phyloP scores from a whole-genome alignment of 1,140 invertebrate genomes.

The Drosophila pachea region DNA sequence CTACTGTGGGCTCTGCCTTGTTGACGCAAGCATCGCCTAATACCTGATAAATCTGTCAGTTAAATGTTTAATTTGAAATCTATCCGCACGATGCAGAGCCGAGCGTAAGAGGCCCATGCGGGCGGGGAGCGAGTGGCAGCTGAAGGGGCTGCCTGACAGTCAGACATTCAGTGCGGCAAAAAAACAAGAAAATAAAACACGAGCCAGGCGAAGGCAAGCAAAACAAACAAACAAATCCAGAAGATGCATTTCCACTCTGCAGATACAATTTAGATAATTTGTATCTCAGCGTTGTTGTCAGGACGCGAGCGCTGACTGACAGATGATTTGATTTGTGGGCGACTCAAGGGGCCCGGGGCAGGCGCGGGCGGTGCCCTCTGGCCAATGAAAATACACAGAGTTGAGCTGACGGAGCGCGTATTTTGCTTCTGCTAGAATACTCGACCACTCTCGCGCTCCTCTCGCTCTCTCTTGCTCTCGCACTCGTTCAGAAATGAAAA shows the following conservation, averaged over 20 bases:
- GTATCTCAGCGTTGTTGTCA: constrained; percentile 76
- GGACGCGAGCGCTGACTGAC: constrained; percentile 66
- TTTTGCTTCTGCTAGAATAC: constrained; percentile 28
- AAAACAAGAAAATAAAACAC: constrained; percentile 2
- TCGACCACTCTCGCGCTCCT: constrained; percentile 8
- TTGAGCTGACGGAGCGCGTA: constrained; percentile 13
- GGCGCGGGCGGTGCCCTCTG: not conserved
- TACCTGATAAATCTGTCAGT: constrained; percentile 79
- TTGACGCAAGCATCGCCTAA: constrained; percentile 72
- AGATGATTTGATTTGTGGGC: constrained; percentile 72
- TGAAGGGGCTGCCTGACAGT: not conserved
- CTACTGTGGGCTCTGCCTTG: constrained; percentile 27
- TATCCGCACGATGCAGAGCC: constrained; percentile 61
- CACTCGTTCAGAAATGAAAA: constrained; percentile 39
- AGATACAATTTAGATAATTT: constrained; percentile 79
- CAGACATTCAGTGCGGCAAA: constrained; percentile 29
- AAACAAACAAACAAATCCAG: constrained; percentile 63
- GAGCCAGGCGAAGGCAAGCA: constrained; percentile 11
- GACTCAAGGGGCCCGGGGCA: not conserved
- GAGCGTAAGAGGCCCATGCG: constrained; percentile 27
- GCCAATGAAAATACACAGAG: constrained; percentile 13
- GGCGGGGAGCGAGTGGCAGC: not conserved
- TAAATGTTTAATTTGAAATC: constrained; percentile 76
- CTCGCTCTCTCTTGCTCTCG: constrained; percentile 1
- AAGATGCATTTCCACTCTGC: constrained; percentile 65